These are phyloP conservation scores for Anableps anableps DNA, from an alignment of 2,797 vertebrate genomes.

Conservation along the genomic window DNA sequence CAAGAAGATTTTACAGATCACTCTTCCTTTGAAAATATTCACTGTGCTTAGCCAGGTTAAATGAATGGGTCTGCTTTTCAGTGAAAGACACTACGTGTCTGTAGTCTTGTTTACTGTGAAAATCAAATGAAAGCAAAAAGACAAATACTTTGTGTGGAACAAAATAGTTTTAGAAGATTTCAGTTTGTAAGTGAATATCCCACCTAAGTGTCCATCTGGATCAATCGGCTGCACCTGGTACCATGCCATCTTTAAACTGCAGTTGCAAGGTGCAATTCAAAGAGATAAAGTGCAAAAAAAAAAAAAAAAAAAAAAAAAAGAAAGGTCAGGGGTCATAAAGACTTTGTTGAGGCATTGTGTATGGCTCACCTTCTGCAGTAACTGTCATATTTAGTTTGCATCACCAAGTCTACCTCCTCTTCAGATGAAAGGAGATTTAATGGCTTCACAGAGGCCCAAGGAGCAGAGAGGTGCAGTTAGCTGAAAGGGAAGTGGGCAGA, in stretches of 20 bases:
- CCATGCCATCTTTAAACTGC: background rate
- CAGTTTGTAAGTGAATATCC: too few relatives aligned
- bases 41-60: too few relatives aligned
- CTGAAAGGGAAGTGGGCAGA: constrained; percentile 17
- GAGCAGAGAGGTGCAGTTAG: constrained; percentile 10
- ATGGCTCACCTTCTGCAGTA: background rate
- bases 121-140: too few relatives aligned
- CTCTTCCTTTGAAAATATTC: too few relatives aligned
- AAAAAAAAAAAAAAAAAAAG: background rate
- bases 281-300: background rate
- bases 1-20: too few relatives aligned
- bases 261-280: background rate
- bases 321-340: background rate
- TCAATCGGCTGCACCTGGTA: too few relatives aligned
- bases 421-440: constrained; percentile 36
- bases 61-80: too few relatives aligned
- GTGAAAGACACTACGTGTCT: too few relatives aligned
- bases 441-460: constrained; percentile 33
- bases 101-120: too few relatives aligned
- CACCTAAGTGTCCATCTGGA: too few relatives aligned
- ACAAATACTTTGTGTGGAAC: too few relatives aligned
- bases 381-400: background rate
- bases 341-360: background rate
- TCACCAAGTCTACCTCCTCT: constrained; percentile 23
- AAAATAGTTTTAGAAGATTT: too few relatives aligned